Conservation (phyloP, 2,888 invertebrate species). For the Scaptomyza reducta region DNA sequence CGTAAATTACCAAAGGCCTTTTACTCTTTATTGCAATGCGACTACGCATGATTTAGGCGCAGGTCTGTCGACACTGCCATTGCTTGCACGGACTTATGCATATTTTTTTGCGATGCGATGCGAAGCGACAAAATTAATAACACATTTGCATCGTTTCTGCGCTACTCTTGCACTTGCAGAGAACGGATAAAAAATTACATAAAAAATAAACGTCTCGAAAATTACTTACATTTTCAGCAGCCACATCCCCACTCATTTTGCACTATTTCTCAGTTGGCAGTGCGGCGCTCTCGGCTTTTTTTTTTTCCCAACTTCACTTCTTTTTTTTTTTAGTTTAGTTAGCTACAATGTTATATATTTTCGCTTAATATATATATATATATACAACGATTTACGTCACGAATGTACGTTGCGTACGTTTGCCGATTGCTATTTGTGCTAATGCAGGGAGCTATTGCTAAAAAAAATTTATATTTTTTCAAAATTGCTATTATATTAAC, state of each 20-base stretch:
- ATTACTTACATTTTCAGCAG: slow-evolving; percentile 81
- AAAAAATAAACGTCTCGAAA: slow-evolving; percentile 60
- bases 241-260: slow-evolving; percentile 83
- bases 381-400: slow-evolving; percentile 12
- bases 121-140: slow-evolving; percentile 41
- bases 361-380: slow-evolving; percentile 23
- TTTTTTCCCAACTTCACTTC: slow-evolving; percentile 61
- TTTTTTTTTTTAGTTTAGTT: slow-evolving; percentile 25
- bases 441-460: slow-evolving; percentile 34
- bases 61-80: slow-evolving; percentile 51
- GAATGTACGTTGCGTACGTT: slow-evolving; percentile 23
- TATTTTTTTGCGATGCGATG: slow-evolving; percentile 15
- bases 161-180: slow-evolving; percentile 37
- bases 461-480: slow-evolving; percentile 49
- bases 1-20: slow-evolving; percentile 76
- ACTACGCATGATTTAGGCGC: slow-evolving; percentile 48
- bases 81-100: slow-evolving; percentile 27
- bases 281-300: slow-evolving; percentile 70
- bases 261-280: slow-evolving; percentile 63
- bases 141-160: slow-evolving; percentile 61
- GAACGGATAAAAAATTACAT: slow-evolving; percentile 63
- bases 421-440: slow-evolving; percentile 27
- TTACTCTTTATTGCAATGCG: slow-evolving; percentile 52
- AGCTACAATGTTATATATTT: slow-evolving; percentile 39
- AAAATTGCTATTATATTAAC: slow-evolving; percentile 65